phyloP scores from a whole-genome alignment of 1,140 invertebrate genomes.

The Meteorus sp. region DNA sequence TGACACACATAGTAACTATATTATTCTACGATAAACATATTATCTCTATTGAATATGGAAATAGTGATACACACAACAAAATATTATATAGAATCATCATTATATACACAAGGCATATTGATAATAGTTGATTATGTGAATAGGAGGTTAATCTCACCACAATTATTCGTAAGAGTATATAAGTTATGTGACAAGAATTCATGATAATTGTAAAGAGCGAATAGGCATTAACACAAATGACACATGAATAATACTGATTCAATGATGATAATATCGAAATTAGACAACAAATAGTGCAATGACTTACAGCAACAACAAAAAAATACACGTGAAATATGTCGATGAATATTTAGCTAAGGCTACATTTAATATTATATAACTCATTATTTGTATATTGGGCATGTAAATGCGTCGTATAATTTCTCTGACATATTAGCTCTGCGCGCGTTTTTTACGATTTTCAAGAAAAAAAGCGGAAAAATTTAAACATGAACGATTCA shows the following conservation, averaged over 20 bases:
- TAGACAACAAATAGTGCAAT: constrained; percentile 30
- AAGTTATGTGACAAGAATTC: constrained; percentile 31
- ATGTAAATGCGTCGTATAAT: constrained; percentile 43
- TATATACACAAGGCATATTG: constrained; percentile 42
- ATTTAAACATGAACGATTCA: constrained; percentile 8
- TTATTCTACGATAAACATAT: constrained; percentile 40
- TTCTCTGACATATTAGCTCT: constrained; percentile 38
- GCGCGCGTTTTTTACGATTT: constrained; percentile 46
- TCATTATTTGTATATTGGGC: constrained; percentile 48
- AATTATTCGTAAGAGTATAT: constrained; percentile 30
- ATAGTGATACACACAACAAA: constrained; percentile 14
- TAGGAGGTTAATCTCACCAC: constrained; percentile 38
- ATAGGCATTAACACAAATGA: constrained; percentile 29
- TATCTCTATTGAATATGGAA: constrained; percentile 22
- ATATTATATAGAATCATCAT: constrained; percentile 27
- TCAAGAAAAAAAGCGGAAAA: constrained; percentile 30
- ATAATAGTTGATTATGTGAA: constrained; percentile 43
- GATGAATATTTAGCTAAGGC: constrained; percentile 26
- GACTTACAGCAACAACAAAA: constrained; percentile 16
- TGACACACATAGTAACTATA: constrained; percentile 26
- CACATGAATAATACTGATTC: constrained; percentile 28
- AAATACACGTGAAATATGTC: constrained; percentile 15
- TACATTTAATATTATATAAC: constrained; percentile 36
- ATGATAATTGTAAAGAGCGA: constrained; percentile 27
- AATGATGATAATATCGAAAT: constrained; percentile 23